Conservation (phyloP, 2,113 vertebrate species). For the Saguinus midas region DNA sequence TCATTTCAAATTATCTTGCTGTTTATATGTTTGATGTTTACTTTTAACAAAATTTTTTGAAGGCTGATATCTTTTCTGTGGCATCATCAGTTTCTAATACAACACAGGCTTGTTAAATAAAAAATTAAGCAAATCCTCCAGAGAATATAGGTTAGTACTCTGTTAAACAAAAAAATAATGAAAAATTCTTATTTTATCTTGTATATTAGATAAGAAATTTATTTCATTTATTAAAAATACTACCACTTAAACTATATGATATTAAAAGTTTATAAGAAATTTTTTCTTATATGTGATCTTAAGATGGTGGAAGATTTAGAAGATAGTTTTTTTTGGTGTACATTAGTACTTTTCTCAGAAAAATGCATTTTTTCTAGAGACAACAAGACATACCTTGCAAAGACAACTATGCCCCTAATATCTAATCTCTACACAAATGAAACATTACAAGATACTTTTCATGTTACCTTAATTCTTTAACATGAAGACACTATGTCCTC, state of each 20-base stretch:
- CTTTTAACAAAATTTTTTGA: neutral
- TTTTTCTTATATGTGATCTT: neutral
- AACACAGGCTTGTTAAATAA: neutral
- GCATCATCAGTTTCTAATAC: neutral
- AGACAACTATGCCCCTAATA: neutral
- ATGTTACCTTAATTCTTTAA: neutral
- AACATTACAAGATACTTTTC: neutral
- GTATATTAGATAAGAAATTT: neutral
- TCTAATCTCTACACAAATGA: neutral
- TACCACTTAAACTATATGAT: neutral
- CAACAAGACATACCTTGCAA: neutral
- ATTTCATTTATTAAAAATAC: neutral
- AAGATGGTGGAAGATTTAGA: neutral
- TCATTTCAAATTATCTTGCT: neutral
- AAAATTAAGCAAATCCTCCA: neutral
- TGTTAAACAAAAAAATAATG: neutral
- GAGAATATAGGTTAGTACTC: neutral
- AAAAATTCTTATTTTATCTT: neutral
- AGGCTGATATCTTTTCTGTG: rapidly evolving
- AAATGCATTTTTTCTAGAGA: neutral
- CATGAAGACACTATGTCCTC: neutral
- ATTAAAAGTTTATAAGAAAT: neutral
- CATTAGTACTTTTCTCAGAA: neutral
- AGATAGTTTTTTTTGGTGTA: neutral
- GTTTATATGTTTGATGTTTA: neutral